Evolutionary conservation across 2,797 vertebrate species (phyloP), one percentile per base, ranked within the genome.

Genomic region (Xyrichtys novacula): DNA sequence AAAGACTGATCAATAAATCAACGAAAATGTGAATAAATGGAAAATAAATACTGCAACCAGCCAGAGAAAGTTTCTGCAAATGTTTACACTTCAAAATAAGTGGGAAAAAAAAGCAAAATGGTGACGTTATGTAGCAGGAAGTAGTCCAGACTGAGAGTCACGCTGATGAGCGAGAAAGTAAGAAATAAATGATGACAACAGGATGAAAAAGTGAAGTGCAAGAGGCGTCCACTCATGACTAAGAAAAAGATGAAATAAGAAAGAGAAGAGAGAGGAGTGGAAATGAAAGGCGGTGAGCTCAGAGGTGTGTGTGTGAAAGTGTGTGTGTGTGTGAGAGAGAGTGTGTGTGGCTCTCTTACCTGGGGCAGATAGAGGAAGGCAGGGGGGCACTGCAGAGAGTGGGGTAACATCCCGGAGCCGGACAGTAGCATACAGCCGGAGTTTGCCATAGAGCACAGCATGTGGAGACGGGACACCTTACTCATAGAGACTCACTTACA

Each of bases 381-480:
- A 25, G 80, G 96, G 93, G 91, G 95, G 85, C 96, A 96, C 82
- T 96, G 95, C 85, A 96, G 93, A 76, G 96, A 95, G 88, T 95
- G 96, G 90, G 96, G 95, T 89, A 97, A 94, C 95, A 97, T 96
- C 92, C 95, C 96, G 78, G 96, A 95, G 86, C 95, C 95, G 92
- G 96, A 94, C 93, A 98, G 94, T 92, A 97, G 94, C 92, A 98
- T 93, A 91, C 96, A 98, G 94, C 96, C 95, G 74, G 96, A 96
- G 96, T 97, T 97, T 81, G 96, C 96, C 96, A 97, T 96, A 89
- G 96, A 97, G 95, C 96, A 97, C 94, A 97, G 96, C 96, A 97
- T 97, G 95, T 95, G 96, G 94, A 93, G 94, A 91, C 94, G 91
- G 93, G 92, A 93, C 76, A 79, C 83, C 88, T 93, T 93, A 85